Conservation (phyloP, 2,888 invertebrate species). For the Thumatha senex region DNA sequence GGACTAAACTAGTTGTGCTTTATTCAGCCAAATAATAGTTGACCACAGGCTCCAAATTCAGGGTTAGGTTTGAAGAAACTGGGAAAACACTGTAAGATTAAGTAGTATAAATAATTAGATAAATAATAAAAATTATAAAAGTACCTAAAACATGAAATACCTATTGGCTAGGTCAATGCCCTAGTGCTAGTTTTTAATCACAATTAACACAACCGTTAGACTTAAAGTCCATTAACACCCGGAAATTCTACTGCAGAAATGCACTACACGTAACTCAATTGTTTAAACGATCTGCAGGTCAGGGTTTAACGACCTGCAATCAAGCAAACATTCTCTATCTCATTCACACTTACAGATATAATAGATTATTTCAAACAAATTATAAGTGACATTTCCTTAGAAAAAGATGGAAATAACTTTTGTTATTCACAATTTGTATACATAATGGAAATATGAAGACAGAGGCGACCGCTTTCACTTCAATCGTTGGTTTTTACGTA, state of each 20-base stretch:
- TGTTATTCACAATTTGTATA: slow-evolving; percentile 34
- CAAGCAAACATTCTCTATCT: slow-evolving; percentile 2
- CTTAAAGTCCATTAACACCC: background rate
- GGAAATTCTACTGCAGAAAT: background rate
- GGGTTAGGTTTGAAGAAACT: too few relatives aligned
- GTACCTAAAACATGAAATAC: too few relatives aligned
- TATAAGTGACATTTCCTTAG: slow-evolving; percentile 4
- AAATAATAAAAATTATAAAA: too few relatives aligned
- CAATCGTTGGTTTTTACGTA: slow-evolving; percentile 25
- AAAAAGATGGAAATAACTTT: slow-evolving; percentile 12
- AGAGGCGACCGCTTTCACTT: slow-evolving; percentile 29
- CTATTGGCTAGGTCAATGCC: too few relatives aligned
- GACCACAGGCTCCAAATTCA: too few relatives aligned
- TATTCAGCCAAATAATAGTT: too few relatives aligned
- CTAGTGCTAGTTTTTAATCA: background rate
- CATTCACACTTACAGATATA: slow-evolving; percentile 1
- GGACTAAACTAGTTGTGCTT: too few relatives aligned
- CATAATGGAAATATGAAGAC: slow-evolving; percentile 26
- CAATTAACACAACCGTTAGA: background rate
- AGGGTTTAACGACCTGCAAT: slow-evolving; percentile 9
- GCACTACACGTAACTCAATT: slow-evolving; percentile 4
- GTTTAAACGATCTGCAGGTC: slow-evolving; percentile 8
- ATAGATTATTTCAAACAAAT: slow-evolving; percentile 2
- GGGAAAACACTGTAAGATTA: too few relatives aligned
- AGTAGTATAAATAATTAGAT: too few relatives aligned